A percentile compares a stretch with the other conserved stretches of the same genome.
These are phyloP conservation scores for Epinephelus malabaricus DNA, from an alignment of 2,797 vertebrate genomes.

Conservation along the genomic window DNA sequence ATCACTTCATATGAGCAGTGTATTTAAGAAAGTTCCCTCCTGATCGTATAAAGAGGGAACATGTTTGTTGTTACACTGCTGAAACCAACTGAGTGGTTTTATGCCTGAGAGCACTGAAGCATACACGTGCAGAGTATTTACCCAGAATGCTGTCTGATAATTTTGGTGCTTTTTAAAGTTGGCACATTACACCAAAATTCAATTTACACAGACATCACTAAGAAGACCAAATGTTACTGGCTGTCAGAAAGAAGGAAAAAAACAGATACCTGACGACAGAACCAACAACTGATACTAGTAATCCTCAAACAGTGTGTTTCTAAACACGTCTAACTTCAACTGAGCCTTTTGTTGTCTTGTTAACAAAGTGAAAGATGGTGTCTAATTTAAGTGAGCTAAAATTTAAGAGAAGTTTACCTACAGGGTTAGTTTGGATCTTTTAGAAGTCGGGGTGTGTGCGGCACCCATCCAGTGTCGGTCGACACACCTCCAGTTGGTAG, in stretches of 20 bases:
- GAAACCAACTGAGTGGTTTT: background rate
- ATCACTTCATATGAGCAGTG: background rate
- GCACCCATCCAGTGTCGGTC: no score
- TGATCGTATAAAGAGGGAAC: background rate
- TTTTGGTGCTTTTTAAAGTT: background rate
- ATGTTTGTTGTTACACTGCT: background rate
- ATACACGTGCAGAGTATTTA: background rate
- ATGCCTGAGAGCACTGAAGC: background rate
- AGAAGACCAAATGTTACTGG: no score
- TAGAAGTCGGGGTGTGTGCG: no score
- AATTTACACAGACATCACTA: background rate
- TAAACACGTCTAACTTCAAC: background rate
- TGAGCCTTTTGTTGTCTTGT: constrained; percentile 11
- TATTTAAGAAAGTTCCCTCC: background rate
- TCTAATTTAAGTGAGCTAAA: background rate
- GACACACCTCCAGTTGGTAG: no score
- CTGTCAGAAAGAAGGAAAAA: no score
- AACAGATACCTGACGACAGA: no score
- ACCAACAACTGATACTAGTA: background rate
- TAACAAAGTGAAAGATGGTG: constrained; percentile 41
- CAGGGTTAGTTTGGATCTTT: no score
- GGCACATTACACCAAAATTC: background rate
- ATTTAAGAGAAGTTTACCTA: no score
- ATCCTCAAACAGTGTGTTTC: background rate
- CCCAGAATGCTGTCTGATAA: background rate